Percentiles rank a stretch among this genome's conserved stretches.
Conservation (phyloP, 2,113 vertebrate species). For the Eublepharis macularius region DNA sequence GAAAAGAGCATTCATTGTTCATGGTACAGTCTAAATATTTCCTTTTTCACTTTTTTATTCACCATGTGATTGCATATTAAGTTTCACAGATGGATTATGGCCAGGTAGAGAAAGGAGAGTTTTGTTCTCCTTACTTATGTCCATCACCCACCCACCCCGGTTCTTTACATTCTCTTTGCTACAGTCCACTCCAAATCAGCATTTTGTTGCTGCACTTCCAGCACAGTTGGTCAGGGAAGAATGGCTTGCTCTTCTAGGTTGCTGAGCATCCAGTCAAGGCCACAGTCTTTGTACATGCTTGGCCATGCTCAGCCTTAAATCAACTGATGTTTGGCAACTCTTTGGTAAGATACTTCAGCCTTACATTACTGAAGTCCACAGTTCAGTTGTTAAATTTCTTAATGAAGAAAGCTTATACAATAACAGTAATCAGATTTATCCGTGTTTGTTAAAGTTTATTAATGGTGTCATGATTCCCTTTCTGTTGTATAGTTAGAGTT, state of each 20-base stretch:
- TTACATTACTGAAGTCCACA: neutral
- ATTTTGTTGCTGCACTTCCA: neutral
- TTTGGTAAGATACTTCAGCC: too few species aligned
- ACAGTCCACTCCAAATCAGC: neutral
- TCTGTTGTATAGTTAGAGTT: too few species aligned
- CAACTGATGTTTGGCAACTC: neutral
- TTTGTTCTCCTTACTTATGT: neutral
- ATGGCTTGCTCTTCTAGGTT: neutral
- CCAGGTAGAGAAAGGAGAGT: neutral
- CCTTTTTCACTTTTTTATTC: conserved; percentile 21
- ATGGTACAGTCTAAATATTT: conserved; percentile 72
- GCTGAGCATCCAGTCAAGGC: neutral
- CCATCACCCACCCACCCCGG: neutral
- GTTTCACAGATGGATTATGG: neutral
- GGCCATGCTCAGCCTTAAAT: neutral
- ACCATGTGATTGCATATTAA: neutral
- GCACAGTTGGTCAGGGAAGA: neutral
- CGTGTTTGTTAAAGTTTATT: neutral
- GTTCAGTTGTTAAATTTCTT: neutral
- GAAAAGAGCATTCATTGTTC: conserved; percentile 77
- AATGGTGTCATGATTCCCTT: too few species aligned
- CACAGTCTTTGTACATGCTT: neutral
- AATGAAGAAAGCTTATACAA: neutral
- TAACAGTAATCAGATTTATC: neutral
- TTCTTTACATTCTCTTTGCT: neutral